Percentiles rank a stretch among this genome's conserved stretches.
phyloP scores from a whole-genome alignment of 2,888 invertebrate species.

The Pseudanteris insignis region DNA sequence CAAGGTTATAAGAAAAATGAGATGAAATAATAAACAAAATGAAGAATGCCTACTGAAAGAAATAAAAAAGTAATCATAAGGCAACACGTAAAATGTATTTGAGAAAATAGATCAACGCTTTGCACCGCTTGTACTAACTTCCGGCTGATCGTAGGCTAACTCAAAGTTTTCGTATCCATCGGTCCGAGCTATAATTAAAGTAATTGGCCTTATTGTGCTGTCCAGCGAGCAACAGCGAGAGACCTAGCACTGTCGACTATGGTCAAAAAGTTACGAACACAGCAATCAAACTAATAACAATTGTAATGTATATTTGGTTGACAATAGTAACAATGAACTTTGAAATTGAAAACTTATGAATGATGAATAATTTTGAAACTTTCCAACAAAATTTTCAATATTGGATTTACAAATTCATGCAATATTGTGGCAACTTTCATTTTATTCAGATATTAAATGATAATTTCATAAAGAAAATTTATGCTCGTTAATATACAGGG shows the following conservation, averaged over 20 bases:
- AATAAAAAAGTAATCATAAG: conserved; percentile 51
- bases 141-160: conserved; percentile 53
- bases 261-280: conserved; percentile 50
- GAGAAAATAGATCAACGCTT: conserved; percentile 56
- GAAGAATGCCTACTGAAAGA: conserved; percentile 18
- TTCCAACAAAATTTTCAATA: too few relatives aligned
- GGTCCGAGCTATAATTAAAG: conserved; percentile 59
- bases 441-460: too few relatives aligned
- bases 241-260: conserved; percentile 54
- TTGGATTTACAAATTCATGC: too few relatives aligned
- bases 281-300: too few relatives aligned
- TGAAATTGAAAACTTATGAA: too few relatives aligned
- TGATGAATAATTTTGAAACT: too few relatives aligned
- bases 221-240: conserved; percentile 56
- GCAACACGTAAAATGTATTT: conserved; percentile 49
- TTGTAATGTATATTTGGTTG: conserved; percentile 30
- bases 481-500: too few relatives aligned
- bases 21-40: too few relatives aligned
- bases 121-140: conserved; percentile 58
- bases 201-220: conserved; percentile 63
- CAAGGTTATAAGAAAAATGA: too few relatives aligned
- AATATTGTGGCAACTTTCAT: too few relatives aligned
- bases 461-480: too few relatives aligned
- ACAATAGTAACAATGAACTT: conserved; percentile 28
- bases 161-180: conserved; percentile 58